Evolutionary conservation across 2,888 invertebrate genomes (phyloP), one percentile per base, ranked within the genome.

Genomic region (Drymonia ruficornis): DNA sequence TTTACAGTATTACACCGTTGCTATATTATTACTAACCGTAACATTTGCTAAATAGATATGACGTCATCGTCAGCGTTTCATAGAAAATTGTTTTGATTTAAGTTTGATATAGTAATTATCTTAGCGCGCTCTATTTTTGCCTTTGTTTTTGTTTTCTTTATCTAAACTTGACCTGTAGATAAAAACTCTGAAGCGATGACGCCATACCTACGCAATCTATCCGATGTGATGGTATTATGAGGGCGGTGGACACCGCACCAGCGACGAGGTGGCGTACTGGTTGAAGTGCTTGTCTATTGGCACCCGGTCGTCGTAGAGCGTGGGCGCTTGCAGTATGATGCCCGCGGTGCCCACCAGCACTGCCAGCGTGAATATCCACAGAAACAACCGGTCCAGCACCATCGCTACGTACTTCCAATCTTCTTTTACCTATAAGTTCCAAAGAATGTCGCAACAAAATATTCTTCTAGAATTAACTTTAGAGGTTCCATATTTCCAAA

Each of bases 381-480:
- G 94, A 93, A 99, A 99, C 78, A 99, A 94, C 64, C 99, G 95
- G 91, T 99, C 99, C 83, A 99, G 94, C 69, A 99, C 99, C 98
- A 99, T 98, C 63, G 99, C 99, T 72, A 99, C 98, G 91, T 98
- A 99, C 89, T 99, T 99, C 99, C 99, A 99, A 94, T 99, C 99
- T 93, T 99, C 98, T 92, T 97, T 97, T 69, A 98, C 97, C 97
- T 97, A 80, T 34, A 31, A 8, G 36, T 36, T 4, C n/a, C 5
- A n/a, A n/a, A 36, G 13, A 11, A 36, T n/a, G n/a, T 4, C 9
- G 1, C 13, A n/a, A n/a, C n/a, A 4, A n/a, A 36, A 4, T 5
- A n/a, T n/a, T 36, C 11, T 36, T 31, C 11, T 9, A 31, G 11
- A 9, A 6, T 23, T 23, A 1, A 23, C 5, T 23, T 23, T 5